Evolutionary conservation across 2,888 invertebrate species (phyloP).

Genomic region (Ditula angustiorana): DNA sequence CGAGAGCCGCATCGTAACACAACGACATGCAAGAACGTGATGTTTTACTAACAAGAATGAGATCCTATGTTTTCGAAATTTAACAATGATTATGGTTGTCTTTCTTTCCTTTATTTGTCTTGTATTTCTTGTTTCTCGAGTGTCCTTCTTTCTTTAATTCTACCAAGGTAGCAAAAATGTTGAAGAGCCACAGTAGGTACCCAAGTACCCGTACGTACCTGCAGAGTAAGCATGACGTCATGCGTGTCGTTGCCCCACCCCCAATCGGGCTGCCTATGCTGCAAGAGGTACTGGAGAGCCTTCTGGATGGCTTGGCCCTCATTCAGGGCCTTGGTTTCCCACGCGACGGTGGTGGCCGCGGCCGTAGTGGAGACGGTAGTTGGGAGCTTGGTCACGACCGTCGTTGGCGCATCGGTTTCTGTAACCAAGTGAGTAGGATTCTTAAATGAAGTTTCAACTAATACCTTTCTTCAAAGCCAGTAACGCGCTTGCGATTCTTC

Average conservation of each 20-base stretch:
- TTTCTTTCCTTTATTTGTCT: too few relatives aligned
- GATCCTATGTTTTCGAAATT: too few relatives aligned
- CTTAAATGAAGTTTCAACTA: background rate
- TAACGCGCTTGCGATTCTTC: too few relatives aligned
- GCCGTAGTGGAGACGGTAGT: slow-evolving; percentile 59
- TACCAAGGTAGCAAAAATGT: background rate
- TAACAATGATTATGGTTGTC: too few relatives aligned
- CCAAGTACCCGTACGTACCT: too few relatives aligned
- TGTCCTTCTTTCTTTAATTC: too few relatives aligned
- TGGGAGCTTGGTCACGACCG: slow-evolving; percentile 57
- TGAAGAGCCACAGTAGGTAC: too few relatives aligned
- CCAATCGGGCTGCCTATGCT: slow-evolving; percentile 90
- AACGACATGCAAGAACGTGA: too few relatives aligned
- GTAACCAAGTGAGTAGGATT: slow-evolving; percentile 30
- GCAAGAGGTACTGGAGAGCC: slow-evolving; percentile 90
- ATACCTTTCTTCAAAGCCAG: too few relatives aligned
- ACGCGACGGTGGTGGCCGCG: slow-evolving; percentile 65
- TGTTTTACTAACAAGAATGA: too few relatives aligned
- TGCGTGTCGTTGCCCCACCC: slow-evolving; percentile 95
- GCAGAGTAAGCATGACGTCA: slow-evolving; percentile 92
- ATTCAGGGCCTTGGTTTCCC: slow-evolving; percentile 76
- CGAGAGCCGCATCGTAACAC: too few relatives aligned
- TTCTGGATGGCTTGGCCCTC: slow-evolving; percentile 87
- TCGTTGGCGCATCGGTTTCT: slow-evolving; percentile 75
- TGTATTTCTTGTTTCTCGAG: too few relatives aligned